Base-by-base conservation (phyloP, 2,113 vertebrate genomes). In the Gambusia holbrooki region DNA sequence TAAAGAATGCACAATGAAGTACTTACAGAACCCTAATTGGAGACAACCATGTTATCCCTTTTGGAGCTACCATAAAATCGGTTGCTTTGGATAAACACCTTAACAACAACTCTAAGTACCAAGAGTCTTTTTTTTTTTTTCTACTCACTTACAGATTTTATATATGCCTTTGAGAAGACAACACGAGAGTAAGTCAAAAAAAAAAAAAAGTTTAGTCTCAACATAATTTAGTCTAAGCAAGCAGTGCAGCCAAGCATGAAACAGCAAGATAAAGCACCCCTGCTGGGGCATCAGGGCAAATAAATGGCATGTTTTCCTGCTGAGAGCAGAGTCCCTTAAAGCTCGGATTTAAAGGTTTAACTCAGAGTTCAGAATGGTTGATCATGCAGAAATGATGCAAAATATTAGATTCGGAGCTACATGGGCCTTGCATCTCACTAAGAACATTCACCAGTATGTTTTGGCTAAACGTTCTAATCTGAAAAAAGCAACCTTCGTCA, bases 311-410 rank as follows among this genome's bases (percentile, higher is more conserved):
- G 82, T 85, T 77, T 82, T 76, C 63, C 77, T 14, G 51, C 69
- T 70, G 83, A 79, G 83, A 81, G 71, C 73, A 81, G 77, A 84
- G 71, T 72, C 84, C 72, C 79, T 80, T 40, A 81, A 82, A 88
- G 27, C 87, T 68, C 74, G 71, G 70, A 80, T 61, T 77, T 66
- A 74, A 64, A 73, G 76, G 77, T 89, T 91, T 86, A 91, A 89
- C 84, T 66, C 69, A 70, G 69, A 74, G 88, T 83, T 78, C 79
- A 77, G 74, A 28, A 69, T 45, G 85, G 81, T 84, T 87, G 89
- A 75, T 73, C 81, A 66, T 25, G 63, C 63, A 81, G 79, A 67
- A 80, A 70, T 70, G 66, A 48, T 75, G 66, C 77, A 81, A 81
- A 82, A 85, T 81, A 78, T 87, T 79, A 74, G 80, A 87, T 80